These are phyloP conservation scores for Rhopalosiphum padi DNA, from an alignment of 1,140 invertebrate species.

Conservation along the genomic window DNA sequence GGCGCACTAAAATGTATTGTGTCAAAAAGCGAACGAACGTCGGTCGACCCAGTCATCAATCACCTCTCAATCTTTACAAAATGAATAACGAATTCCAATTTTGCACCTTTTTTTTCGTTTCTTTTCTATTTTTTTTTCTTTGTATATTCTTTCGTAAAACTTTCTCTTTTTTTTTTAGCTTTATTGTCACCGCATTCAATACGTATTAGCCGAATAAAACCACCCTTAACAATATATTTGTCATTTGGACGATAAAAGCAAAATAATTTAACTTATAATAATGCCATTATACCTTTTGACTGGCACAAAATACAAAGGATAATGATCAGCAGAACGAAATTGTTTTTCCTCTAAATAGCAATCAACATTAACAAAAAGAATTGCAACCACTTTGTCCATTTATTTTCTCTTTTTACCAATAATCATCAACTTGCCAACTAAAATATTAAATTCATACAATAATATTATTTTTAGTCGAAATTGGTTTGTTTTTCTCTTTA, in stretches of 20 bases:
- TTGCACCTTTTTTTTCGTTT: conserved; percentile 31
- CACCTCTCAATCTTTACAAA: conserved; percentile 56
- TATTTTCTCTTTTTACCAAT: not conserved
- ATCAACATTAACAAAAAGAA: conserved; percentile 6
- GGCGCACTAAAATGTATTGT: conserved; percentile 38
- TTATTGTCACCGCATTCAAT: conserved; percentile 31
- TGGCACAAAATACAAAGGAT: conserved; percentile 13
- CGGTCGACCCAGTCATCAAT: conserved; percentile 34
- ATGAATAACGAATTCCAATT: conserved; percentile 56
- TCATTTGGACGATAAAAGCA: not conserved
- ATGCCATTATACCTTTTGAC: conserved; percentile 15
- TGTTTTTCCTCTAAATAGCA: not conserved
- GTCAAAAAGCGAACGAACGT: conserved; percentile 48
- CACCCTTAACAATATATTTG: conserved; percentile 8
- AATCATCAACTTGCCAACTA: not conserved
- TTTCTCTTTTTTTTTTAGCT: conserved; percentile 18
- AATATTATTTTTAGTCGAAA: not conserved
- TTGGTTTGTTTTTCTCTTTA: not conserved
- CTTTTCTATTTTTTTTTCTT: not conserved
- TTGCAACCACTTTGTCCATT: not conserved
- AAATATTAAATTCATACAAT: not conserved
- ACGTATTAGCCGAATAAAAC: conserved; percentile 18
- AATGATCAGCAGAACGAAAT: not conserved
- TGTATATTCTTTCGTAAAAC: conserved; percentile 15
- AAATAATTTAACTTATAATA: conserved; percentile 19